A percentile compares a stretch with the other conserved stretches of the same genome.
Conservation (phyloP, 2,113 vertebrate species). For the Xiphias gladius region DNA sequence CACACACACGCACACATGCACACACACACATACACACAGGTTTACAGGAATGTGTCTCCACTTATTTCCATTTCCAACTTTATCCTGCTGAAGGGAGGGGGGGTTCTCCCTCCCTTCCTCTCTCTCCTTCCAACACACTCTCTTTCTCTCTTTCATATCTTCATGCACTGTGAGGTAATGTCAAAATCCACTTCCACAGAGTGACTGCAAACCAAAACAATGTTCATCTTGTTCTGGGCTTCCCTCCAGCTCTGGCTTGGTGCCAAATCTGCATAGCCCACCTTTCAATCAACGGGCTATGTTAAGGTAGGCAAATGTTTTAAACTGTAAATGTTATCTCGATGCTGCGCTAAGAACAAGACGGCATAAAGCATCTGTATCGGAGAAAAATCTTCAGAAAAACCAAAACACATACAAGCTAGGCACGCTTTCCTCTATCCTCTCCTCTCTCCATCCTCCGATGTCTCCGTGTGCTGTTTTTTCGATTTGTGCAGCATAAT, state of each 20-base stretch:
- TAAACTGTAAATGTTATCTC: constrained; percentile 12
- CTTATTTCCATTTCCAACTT: constrained; percentile 72
- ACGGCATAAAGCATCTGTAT: constrained; percentile 10
- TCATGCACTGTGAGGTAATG: constrained; percentile 64
- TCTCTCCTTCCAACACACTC: constrained; percentile 28
- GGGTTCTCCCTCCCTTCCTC: constrained; percentile 38
- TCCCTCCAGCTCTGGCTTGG: constrained; percentile 62
- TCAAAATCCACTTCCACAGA: constrained; percentile 76
- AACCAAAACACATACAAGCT: constrained; percentile 18
- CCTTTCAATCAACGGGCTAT: constrained; percentile 49
- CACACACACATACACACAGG: constrained; percentile 27
- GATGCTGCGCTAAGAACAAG: constrained; percentile 1
- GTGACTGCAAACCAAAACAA: constrained; percentile 75
- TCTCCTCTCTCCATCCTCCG: constrained; percentile 45
- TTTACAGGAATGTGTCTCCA: constrained; percentile 69
- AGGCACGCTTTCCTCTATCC: constrained; percentile 35
- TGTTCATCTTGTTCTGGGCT: constrained; percentile 80
- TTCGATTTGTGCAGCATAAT: constrained; percentile 93
- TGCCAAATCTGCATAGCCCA: constrained; percentile 63
- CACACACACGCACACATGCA: constrained; percentile 42
- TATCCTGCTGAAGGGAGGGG: constrained; percentile 34
- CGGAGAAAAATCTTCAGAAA: constrained; percentile 8
- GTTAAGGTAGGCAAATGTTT: constrained; percentile 47
- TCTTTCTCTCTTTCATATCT: constrained; percentile 21
- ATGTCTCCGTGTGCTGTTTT: constrained; percentile 74